phyloP scores from a whole-genome alignment of 2,888 invertebrate species.

The Leucoma salicis region DNA sequence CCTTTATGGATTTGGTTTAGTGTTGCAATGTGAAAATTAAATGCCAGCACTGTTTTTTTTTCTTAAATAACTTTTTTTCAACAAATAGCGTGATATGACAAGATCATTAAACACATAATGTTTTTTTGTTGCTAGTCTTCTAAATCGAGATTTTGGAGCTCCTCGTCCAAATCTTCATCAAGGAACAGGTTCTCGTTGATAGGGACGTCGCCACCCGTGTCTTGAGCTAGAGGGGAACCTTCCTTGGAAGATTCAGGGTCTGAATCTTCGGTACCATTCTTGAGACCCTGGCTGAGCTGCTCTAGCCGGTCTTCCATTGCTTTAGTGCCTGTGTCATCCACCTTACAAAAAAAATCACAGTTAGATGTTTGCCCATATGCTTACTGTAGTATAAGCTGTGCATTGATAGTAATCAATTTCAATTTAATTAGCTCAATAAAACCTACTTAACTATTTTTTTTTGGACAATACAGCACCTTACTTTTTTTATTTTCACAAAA shows the following conservation, averaged over 20 bases:
- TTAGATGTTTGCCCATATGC: no score
- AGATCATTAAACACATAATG: neutral
- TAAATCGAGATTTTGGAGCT: conserved; percentile 89
- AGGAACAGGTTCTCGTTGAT: conserved; percentile 97
- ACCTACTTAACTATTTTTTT: no score
- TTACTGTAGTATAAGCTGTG: no score
- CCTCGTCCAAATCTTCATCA: conserved; percentile 93
- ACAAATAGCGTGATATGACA: conserved; percentile 5
- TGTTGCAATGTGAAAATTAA: no score
- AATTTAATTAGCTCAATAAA: no score
- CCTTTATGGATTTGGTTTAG: no score
- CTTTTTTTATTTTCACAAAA: no score
- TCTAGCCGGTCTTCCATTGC: conserved; percentile 85
- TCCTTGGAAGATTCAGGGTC: conserved; percentile 38
- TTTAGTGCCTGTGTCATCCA: conserved; percentile 89
- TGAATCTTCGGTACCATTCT: conserved; percentile 40
- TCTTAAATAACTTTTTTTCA: no score
- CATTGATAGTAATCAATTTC: no score
- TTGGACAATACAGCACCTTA: no score
- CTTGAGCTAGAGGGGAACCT: conserved; percentile 35
- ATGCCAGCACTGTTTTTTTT: no score
- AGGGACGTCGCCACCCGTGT: conserved; percentile 83
- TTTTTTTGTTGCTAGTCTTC: conserved; percentile 85
- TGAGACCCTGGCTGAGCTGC: conserved; percentile 58
- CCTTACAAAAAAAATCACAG: conserved; percentile 65